Base-by-base conservation (phyloP, 2,113 vertebrate genomes). In the Tetrao urogallus region DNA sequence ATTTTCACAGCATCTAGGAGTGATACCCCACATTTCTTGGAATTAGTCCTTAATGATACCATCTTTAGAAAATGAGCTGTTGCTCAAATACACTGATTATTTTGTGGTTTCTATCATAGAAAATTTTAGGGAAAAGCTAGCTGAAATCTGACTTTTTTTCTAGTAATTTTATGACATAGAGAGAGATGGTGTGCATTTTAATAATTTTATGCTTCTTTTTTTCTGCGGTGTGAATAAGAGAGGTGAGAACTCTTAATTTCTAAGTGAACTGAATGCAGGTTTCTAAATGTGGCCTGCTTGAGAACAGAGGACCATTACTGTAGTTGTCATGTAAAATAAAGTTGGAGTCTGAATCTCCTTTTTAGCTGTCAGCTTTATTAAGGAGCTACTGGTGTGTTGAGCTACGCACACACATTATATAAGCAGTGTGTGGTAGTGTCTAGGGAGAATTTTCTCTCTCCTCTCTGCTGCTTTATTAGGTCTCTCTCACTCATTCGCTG, bases 241-340 rank as follows among this genome's bases (percentile, higher is more conserved):
- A 84, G 76, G 43, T 85, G 65, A 95, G 93, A 92, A 82, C 45
- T 94, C 72, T 45, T 94, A 82, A 86, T 93, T 95, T 95, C 94
- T 93, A 90, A 65, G 50, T 92, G 63, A 93, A 85, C 70, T 82
- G 75, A 93, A 79, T 92, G 82, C 64, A 69, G 50, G 43, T 81
- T 95, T 95, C 96, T 94, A 94, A 85, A 90, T 38, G 24, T 88
- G 95, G 65, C 76, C 89, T 96, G 82, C 74, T 84, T 64, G 45
- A 96, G 88, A 97, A 97, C 94, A 97, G 96, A 97, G 88, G 88
- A 95, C 97, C 97, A 94, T 97, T 97, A 95, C 96, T 97, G 86
- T 95, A 97, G 94, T 89, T 98, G 98, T 98, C 97, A 98, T 98
- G 97, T 98, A 98, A 97, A 98, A 98, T 98, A 97, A 98, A 98